phyloP scores from a whole-genome alignment of 2,113 vertebrate species.

The Fulmarus glacialis region DNA sequence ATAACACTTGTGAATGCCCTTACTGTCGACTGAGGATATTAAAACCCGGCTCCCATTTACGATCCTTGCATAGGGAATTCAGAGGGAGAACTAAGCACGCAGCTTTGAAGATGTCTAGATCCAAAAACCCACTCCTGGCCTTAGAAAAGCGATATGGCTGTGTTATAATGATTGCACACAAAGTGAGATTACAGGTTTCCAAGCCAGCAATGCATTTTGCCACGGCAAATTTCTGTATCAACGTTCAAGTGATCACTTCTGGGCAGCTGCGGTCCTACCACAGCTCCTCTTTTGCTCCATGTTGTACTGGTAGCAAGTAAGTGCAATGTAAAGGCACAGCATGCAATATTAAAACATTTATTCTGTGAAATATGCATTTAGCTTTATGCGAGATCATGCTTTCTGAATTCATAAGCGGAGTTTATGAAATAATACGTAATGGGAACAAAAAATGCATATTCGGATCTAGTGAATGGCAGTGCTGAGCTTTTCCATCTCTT shows the following conservation, averaged over 20 bases:
- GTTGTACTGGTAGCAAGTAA: background rate
- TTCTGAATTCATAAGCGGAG: background rate
- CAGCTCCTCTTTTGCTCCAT: background rate
- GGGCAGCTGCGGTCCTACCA: background rate
- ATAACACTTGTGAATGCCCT: rapidly evolving
- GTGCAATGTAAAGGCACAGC: background rate
- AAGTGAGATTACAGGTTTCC: background rate
- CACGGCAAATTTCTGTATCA: rapidly evolving
- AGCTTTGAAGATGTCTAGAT: background rate
- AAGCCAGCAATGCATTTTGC: background rate
- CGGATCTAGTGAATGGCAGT: too few relatives aligned
- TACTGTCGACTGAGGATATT: background rate
- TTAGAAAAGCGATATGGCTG: background rate
- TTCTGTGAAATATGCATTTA: background rate
- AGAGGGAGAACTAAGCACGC: background rate
- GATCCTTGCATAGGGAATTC: background rate
- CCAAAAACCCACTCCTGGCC: background rate
- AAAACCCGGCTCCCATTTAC: background rate
- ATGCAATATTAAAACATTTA: background rate
- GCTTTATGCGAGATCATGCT: background rate
- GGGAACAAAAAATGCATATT: background rate
- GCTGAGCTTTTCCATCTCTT: background rate
- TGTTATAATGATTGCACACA: too few relatives aligned
- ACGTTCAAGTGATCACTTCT: background rate
- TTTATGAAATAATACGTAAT: background rate